phyloP scores from a whole-genome alignment of 2,888 invertebrate species.

The Scaeva pyrastri region DNA sequence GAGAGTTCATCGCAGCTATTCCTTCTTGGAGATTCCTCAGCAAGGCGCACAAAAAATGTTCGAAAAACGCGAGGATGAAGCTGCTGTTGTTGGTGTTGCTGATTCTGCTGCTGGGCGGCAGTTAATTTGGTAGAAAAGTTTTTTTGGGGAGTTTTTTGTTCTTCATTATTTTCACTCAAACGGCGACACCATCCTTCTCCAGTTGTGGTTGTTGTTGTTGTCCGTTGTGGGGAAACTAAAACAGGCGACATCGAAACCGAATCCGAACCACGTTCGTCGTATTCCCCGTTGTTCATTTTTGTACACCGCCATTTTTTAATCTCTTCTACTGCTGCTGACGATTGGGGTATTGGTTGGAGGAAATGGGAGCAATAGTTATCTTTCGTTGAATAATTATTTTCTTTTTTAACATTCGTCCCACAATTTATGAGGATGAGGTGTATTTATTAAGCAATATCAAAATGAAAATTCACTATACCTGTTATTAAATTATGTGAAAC shows the following conservation, averaged over 20 bases:
- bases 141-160: conserved; percentile 55
- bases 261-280: conserved; percentile 19
- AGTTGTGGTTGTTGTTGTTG: conserved; percentile 29
- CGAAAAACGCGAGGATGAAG: conserved; percentile 30
- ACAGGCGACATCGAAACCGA: background rate
- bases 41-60: conserved; percentile 62
- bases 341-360: conserved; percentile 68
- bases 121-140: conserved; percentile 39
- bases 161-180: conserved; percentile 57
- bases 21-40: conserved; percentile 75
- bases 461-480: conserved; percentile 68
- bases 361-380: conserved; percentile 66
- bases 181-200: conserved; percentile 64
- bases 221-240: conserved; percentile 67
- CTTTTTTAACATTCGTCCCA: conserved; percentile 62
- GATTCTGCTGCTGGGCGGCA: background rate
- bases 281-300: conserved; percentile 74
- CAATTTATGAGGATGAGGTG: conserved; percentile 13
- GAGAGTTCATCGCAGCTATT: conserved; percentile 69
- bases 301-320: conserved; percentile 75
- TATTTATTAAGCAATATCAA: conserved; percentile 45
- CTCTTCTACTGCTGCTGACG: conserved; percentile 71
- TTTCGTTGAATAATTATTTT: conserved; percentile 76
- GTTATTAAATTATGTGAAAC: conserved; percentile 49
- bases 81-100: conserved; percentile 1